A percentile compares a stretch with the other conserved stretches of the same genome.
Evolutionary conservation across 2,797 vertebrate genomes (phyloP).

Genomic region (Hippopotamyrus pictus): DNA sequence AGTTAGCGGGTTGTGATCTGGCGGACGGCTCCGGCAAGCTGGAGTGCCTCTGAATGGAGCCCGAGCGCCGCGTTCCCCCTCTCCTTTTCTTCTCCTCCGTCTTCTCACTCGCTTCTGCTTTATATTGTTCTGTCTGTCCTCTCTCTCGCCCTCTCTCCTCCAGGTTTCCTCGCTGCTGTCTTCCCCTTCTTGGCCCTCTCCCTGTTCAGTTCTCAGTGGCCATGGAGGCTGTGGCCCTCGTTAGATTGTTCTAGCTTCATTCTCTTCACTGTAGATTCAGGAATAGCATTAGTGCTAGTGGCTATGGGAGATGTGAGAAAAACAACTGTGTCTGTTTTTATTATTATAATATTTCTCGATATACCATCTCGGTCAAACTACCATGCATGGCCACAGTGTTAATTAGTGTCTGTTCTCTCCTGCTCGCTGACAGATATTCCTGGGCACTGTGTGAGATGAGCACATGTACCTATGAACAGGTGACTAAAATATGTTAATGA

Average conservation of each 20-base stretch:
- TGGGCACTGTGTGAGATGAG: background rate
- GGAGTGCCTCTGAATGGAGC: conserved; percentile 56
- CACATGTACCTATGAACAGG: background rate
- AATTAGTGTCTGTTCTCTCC: background rate
- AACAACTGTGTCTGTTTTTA: background rate
- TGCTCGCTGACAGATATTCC: background rate
- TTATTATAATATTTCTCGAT: background rate
- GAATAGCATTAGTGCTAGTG: background rate
- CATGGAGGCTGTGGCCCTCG: background rate
- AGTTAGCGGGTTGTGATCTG: conserved; percentile 74
- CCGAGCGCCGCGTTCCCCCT: conserved; percentile 15
- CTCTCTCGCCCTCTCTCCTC: conserved; percentile 3
- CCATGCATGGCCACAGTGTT: background rate
- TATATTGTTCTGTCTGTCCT: conserved; percentile 30
- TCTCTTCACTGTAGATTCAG: background rate
- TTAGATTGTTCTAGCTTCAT: conserved; percentile 5
- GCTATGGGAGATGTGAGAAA: background rate
- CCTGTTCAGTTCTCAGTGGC: conserved; percentile 21
- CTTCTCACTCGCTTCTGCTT: conserved; percentile 35
- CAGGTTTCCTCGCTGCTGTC: conserved; percentile 26
- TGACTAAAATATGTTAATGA: background rate
- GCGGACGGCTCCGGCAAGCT: conserved; percentile 64
- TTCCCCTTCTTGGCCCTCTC: conserved; percentile 35
- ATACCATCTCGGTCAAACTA: background rate
- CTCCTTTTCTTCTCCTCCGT: conserved; percentile 39